These are phyloP conservation scores for Alcis repandata DNA, from an alignment of 2,888 invertebrate genomes.

Conservation along the genomic window DNA sequence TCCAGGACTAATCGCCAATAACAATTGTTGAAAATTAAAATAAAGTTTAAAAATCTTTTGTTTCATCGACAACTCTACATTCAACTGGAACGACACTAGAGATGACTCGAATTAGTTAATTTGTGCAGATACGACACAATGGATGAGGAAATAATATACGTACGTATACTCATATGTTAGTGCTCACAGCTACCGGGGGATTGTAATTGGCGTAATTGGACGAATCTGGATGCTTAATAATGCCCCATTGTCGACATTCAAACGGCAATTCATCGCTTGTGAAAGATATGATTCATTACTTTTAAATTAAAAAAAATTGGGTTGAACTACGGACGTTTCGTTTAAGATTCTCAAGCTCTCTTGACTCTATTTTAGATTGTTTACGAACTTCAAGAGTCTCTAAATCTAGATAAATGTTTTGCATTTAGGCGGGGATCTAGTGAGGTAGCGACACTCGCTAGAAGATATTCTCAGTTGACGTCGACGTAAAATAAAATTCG, in stretches of 20 bases:
- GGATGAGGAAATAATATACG: slow-evolving; percentile 83
- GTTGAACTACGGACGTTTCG: slow-evolving; percentile 28
- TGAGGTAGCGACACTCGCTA: slow-evolving; percentile 38
- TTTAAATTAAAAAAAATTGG: slow-evolving; percentile 74
- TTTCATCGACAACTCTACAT: slow-evolving; percentile 42
- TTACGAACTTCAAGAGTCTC: slow-evolving; percentile 43
- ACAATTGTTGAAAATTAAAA: too few species aligned
- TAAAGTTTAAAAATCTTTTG: background rate
- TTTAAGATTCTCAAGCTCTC: background rate
- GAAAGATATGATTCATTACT: slow-evolving; percentile 82
- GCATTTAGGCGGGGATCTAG: slow-evolving; percentile 42
- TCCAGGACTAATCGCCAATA: background rate
- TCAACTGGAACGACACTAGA: slow-evolving; percentile 54
- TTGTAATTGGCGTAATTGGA: slow-evolving; percentile 86
- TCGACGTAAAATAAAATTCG: slow-evolving; percentile 50
- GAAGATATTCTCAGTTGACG: slow-evolving; percentile 37
- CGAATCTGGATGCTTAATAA: slow-evolving; percentile 86
- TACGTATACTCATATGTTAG: slow-evolving; percentile 55
- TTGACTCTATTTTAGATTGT: slow-evolving; percentile 27
- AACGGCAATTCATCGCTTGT: slow-evolving; percentile 83
- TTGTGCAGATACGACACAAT: slow-evolving; percentile 84
- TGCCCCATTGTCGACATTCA: slow-evolving; percentile 82
- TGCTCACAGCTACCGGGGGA: slow-evolving; percentile 77
- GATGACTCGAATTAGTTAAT: slow-evolving; percentile 81
- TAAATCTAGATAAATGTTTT: slow-evolving; percentile 48